A percentile compares a stretch with the other conserved stretches of the same genome.
These are phyloP conservation scores for Diorhabda sublineata DNA, from an alignment of 1,140 invertebrate genomes.

Conservation along the genomic window DNA sequence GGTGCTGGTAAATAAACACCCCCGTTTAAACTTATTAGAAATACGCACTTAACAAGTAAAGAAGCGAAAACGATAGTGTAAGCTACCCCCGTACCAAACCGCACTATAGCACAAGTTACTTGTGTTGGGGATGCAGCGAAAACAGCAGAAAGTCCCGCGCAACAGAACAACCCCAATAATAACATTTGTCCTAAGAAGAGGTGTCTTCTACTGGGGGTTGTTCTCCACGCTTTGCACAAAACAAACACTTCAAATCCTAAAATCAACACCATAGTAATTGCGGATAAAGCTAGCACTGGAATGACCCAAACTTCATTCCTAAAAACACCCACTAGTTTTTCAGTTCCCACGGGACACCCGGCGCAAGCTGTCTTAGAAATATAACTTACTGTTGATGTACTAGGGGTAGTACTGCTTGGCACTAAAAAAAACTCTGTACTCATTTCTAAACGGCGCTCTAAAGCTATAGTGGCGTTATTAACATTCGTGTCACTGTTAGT, in stretches of 20 bases:
- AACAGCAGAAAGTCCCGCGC: conserved; percentile 74
- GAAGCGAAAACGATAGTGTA: conserved; percentile 88
- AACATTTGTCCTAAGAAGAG: conserved; percentile 89
- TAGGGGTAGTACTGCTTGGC: conserved; percentile 48
- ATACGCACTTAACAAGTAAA: conserved; percentile 89
- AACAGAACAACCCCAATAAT: conserved; percentile 79
- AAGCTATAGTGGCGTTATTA: conserved; percentile 19
- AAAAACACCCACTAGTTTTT: conserved; percentile 49
- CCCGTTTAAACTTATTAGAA: conserved; percentile 84
- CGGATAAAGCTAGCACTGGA: conserved; percentile 73
- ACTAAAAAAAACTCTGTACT: conserved; percentile 75
- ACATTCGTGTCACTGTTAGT: conserved; percentile 6
- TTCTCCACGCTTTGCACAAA: conserved; percentile 79
- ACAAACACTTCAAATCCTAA: conserved; percentile 83
- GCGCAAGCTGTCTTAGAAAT: conserved; percentile 32
- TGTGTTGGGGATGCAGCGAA: conserved; percentile 75
- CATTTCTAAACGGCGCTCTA: conserved; percentile 59
- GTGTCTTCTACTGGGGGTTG: conserved; percentile 78
- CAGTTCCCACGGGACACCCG: conserved; percentile 30
- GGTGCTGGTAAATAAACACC: conserved; percentile 90
- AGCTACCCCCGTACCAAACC: conserved; percentile 80
- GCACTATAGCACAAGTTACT: conserved; percentile 75
- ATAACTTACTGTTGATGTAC: conserved; percentile 39
- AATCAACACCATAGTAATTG: conserved; percentile 75
- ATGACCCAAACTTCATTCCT: conserved; percentile 79